Percentiles rank a stretch among this genome's conserved stretches.
Evolutionary conservation across 1,140 invertebrate genomes (phyloP).

Genomic region (Lepidostoma basale): DNA sequence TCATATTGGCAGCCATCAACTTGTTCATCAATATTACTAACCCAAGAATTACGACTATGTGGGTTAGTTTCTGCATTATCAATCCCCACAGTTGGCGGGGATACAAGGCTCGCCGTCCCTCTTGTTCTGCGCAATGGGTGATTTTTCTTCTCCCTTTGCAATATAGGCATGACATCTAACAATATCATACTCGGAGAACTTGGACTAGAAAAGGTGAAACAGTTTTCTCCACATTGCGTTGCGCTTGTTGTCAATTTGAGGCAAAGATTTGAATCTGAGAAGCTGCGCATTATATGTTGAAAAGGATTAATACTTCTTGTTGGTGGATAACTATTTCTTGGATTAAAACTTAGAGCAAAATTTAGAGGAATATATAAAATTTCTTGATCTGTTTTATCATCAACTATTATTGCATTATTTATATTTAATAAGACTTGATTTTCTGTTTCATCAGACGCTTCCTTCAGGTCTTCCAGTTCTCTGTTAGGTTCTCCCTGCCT

Average conservation of each 20-base stretch:
- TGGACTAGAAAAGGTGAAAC: constrained; percentile 60
- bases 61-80: constrained; percentile 40
- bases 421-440: constrained; percentile 62
- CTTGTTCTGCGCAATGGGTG: constrained; percentile 56
- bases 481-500: constrained; percentile 63
- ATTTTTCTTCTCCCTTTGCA: constrained; percentile 52
- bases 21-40: constrained; percentile 61
- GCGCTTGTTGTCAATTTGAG: constrained; percentile 67
- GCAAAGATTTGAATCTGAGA: constrained; percentile 74
- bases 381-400: constrained; percentile 67
- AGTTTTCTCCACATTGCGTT: constrained; percentile 57
- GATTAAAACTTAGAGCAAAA: constrained; percentile 67
- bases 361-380: constrained; percentile 73
- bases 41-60: constrained; percentile 61
- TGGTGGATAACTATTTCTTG: constrained; percentile 74
- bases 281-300: constrained; percentile 74
- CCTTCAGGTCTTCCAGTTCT: constrained; percentile 73
- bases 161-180: constrained; percentile 58
- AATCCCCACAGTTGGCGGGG: constrained; percentile 2
- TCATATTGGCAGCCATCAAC: constrained; percentile 71
- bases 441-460: constrained; percentile 73
- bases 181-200: constrained; percentile 64
- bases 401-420: constrained; percentile 58
- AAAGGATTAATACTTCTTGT: constrained; percentile 70
- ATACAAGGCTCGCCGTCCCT: constrained; percentile 51